Percentiles rank a stretch among this genome's conserved stretches.
phyloP scores from a whole-genome alignment of 2,113 vertebrate species.

The Scophthalmus maximus region DNA sequence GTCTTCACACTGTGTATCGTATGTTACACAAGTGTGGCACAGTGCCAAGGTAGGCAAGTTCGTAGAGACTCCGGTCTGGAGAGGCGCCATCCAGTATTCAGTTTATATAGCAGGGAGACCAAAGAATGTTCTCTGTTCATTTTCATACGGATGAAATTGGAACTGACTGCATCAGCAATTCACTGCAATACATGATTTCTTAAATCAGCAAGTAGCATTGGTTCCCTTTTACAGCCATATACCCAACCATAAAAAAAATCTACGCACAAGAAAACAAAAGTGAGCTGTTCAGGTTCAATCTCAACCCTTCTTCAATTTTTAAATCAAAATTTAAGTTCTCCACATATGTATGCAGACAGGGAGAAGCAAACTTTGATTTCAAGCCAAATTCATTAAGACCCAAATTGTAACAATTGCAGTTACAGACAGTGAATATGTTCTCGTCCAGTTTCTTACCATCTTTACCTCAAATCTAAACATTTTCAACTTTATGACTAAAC shows the following conservation, averaged over 20 bases:
- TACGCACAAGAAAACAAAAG: background rate
- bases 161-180: conserved; percentile 61
- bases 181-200: conserved; percentile 53
- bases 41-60: conserved; percentile 56
- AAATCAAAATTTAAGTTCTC: conserved; percentile 2
- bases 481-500: background rate
- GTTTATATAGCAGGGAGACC: conserved; percentile 63
- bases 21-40: conserved; percentile 55
- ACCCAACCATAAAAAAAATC: conserved; percentile 5
- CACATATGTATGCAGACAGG: background rate
- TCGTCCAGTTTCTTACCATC: background rate
- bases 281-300: conserved; percentile 22
- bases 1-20: conserved; percentile 28
- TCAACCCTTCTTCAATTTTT: conserved; percentile 21
- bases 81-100: conserved; percentile 63
- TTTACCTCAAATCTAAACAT: background rate
- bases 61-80: conserved; percentile 49
- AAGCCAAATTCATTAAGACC: conserved; percentile 5
- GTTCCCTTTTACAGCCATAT: background rate
- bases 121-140: conserved; percentile 77
- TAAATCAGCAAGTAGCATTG: background rate
- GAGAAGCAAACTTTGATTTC: conserved; percentile 18
- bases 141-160: conserved; percentile 72
- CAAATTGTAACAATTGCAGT: background rate
- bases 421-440: background rate